A percentile compares a stretch with the other conserved stretches of the same genome.
Evolutionary conservation across 2,797 vertebrate genomes (phyloP).

Genomic region (Acomys russatus): DNA sequence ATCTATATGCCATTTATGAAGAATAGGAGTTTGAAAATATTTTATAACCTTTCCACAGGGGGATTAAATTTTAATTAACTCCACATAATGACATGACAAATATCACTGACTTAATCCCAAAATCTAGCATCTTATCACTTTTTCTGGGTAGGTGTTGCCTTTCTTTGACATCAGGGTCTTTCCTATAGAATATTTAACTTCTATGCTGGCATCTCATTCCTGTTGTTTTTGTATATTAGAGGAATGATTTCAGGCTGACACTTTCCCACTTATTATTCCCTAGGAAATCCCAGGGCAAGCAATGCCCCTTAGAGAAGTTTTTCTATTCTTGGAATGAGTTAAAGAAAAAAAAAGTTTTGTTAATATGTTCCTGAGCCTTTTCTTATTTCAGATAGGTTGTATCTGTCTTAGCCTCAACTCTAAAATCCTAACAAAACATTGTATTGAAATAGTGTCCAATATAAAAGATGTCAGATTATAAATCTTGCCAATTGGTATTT

Average conservation of each 20-base stretch:
- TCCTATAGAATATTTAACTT: not conserved
- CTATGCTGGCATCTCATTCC: not conserved
- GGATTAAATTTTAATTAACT: not conserved
- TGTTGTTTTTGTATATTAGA: slow-evolving; percentile 14
- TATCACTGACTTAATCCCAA: not conserved
- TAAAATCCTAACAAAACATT: not conserved
- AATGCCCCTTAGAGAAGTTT: not conserved
- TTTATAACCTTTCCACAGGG: not conserved
- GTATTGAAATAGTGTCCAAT: not conserved
- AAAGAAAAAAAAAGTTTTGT: not conserved
- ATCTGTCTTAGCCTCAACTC: not conserved
- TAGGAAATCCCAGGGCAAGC: not conserved
- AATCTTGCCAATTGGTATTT: not conserved
- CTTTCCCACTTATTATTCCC: not conserved
- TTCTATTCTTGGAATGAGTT: not conserved
- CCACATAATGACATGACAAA: not conserved
- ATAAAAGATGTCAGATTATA: not conserved
- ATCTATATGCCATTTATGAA: not conserved
- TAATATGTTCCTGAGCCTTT: not conserved
- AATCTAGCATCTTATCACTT: not conserved
- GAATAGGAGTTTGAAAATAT: not conserved
- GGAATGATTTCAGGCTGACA: not conserved
- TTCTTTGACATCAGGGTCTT: not conserved
- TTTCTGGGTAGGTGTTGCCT: not conserved
- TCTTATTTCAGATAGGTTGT: not conserved